Base-by-base conservation (phyloP, 2,113 vertebrate genomes). In the Sorex fumeus region DNA sequence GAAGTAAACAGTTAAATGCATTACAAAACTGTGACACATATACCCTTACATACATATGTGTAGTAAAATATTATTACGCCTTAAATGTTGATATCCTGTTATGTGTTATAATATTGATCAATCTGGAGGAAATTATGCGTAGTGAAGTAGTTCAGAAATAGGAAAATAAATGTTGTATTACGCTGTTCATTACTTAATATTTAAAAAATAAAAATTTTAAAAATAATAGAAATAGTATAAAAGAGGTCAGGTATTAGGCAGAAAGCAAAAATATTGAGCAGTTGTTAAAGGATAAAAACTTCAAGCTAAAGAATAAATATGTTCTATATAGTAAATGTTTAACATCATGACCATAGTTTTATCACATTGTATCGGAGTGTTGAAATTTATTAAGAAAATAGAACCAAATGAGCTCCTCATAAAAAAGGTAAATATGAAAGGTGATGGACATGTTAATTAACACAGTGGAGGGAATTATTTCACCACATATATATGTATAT, bases 361-460 rank as follows among this genome's bases (percentile, higher is more conserved):
- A 53, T 66, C 50, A 74, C 76, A 87, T 11, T 81, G 40, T 50
- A 87, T 74, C 50, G 10, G 66, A 67, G 40, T 72, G 72, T 21
- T 74, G 53, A 87, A 92, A 87, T 66, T 40, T 92, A 25, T 21
- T 64, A 27, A 64, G 32, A 87, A 34, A 57, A 6, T 47, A 78
- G 32, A 92, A 87, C 13, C 66, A 75, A 66, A 92, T 57, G 43
- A 32, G 36, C 40, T 87, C 28, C 66, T 10, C 34, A 60, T 6
- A 69, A 62, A 43, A 62, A 82, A 92, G 5, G 15, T 81, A 92
- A 77, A 53, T 80, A 79, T n/a, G 19, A 80, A 15, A 66, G 34
- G 53, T 86, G 53, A 86, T 72, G 21, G 40, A 75, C 53, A 32
- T 75, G 27, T 64, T 66, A 43, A 87, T 92, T 66, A 86, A 50